Conservation (phyloP, 2,797 vertebrate genomes). For the Neoniphon sammara region DNA sequence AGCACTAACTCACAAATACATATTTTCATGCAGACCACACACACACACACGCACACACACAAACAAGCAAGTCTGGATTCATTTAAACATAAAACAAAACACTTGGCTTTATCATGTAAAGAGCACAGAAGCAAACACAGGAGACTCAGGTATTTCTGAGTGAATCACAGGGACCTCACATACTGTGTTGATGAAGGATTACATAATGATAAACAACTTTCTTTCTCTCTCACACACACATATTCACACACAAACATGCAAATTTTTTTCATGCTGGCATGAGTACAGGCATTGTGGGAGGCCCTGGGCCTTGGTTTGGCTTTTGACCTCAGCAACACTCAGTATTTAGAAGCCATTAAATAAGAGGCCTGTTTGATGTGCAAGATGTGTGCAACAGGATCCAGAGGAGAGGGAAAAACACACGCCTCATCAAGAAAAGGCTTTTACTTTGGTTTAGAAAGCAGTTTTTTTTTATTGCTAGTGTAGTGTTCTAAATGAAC, state of each 20-base stretch:
- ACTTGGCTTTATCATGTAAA: neutral
- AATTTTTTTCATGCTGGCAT: conserved; percentile 46
- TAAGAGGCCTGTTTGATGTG: conserved; percentile 76
- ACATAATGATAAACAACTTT: neutral
- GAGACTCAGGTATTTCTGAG: neutral
- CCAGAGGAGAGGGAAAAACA: conserved; percentile 56
- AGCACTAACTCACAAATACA: neutral
- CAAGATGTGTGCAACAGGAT: conserved; percentile 72
- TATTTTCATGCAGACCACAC: neutral
- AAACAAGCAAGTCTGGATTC: conserved; percentile 4
- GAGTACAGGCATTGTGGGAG: conserved; percentile 61
- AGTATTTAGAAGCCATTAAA: conserved; percentile 73
- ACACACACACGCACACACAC: neutral
- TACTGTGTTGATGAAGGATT: neutral
- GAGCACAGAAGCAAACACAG: neutral
- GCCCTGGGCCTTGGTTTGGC: conserved; percentile 56
- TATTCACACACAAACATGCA: conserved; percentile 13
- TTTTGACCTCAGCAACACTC: conserved; percentile 69
- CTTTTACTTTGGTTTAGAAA: conserved; percentile 68
- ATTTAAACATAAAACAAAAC: too few species aligned
- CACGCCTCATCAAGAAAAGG: conserved; percentile 55
- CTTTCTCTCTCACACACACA: neutral
- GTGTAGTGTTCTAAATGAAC: conserved; percentile 36
- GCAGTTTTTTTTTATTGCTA: conserved; percentile 37
- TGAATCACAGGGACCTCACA: neutral